These are phyloP conservation scores for Drosophila infuscata DNA, from an alignment of 2,888 invertebrate species.

Conservation along the genomic window DNA sequence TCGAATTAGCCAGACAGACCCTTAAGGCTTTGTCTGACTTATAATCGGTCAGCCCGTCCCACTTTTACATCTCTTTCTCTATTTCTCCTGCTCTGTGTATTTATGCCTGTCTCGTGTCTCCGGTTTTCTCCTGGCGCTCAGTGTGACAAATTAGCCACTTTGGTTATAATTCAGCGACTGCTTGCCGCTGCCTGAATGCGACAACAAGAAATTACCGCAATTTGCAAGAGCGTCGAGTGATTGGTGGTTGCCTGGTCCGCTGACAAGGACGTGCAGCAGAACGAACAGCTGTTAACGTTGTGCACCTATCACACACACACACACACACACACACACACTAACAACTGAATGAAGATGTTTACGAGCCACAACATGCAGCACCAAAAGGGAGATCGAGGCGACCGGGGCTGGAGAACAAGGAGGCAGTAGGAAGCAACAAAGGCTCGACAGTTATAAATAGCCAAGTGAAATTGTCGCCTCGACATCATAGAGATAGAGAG, in stretches of 20 bases:
- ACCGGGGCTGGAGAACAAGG: neutral
- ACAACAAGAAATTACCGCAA: constrained; percentile 80
- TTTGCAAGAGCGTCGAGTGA: constrained; percentile 75
- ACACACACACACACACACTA: constrained; percentile 6
- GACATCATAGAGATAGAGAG: constrained; percentile 24
- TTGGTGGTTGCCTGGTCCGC: constrained; percentile 60
- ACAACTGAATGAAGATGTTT: constrained; percentile 64
- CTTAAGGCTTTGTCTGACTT: constrained; percentile 35
- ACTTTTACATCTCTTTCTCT: neutral
- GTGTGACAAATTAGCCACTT: constrained; percentile 78
- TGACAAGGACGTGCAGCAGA: constrained; percentile 36
- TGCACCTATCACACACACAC: constrained; percentile 44
- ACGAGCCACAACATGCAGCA: constrained; percentile 20
- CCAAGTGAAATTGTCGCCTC: constrained; percentile 72
- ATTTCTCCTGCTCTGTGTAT: constrained; percentile 4
- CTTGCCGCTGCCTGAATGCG: constrained; percentile 63
- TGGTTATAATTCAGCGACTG: constrained; percentile 73
- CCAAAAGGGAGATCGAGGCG: neutral
- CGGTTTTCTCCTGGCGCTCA: constrained; percentile 21
- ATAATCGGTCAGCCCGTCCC: constrained; percentile 7
- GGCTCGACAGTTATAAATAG: constrained; percentile 77
- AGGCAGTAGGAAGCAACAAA: constrained; percentile 22
- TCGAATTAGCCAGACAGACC: constrained; percentile 65
- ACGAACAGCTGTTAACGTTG: constrained; percentile 42
- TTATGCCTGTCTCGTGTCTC: constrained; percentile 11